Evolutionary conservation across 2,113 vertebrate species (phyloP).

Genomic region (Tursiops truncatus): DNA sequence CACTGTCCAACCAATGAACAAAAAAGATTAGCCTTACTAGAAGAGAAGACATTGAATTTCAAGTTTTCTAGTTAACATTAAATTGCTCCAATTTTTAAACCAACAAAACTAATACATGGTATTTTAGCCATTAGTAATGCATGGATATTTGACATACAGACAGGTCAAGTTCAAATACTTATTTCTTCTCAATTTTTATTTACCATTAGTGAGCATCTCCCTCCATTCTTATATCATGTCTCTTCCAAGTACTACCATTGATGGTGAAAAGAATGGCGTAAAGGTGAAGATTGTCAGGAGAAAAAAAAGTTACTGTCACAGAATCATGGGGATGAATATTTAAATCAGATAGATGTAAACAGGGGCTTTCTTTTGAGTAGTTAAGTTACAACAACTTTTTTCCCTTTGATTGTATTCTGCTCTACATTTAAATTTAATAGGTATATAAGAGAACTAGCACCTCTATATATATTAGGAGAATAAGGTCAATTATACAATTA

Average conservation of each 20-base stretch:
- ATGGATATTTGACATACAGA: background rate
- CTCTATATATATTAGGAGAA: background rate
- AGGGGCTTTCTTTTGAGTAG: background rate
- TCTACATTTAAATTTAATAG: conserved; percentile 5
- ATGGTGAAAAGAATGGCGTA: background rate
- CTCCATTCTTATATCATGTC: background rate
- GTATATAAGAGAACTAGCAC: background rate
- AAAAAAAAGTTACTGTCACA: background rate
- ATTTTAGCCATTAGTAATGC: background rate
- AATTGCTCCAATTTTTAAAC: background rate
- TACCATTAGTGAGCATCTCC: background rate
- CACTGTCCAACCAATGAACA: background rate
- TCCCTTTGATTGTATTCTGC: background rate
- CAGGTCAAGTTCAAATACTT: background rate
- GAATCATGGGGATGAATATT: background rate
- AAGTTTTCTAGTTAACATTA: background rate
- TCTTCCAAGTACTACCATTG: background rate
- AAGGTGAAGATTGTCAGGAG: background rate
- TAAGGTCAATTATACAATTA: background rate
- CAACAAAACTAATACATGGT: background rate
- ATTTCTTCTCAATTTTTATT: background rate
- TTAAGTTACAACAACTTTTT: background rate
- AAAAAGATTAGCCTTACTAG: background rate
- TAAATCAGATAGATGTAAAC: background rate
- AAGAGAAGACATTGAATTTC: background rate